Conservation (phyloP, 2,113 vertebrate genomes). For the Corythaeola cristata region DNA sequence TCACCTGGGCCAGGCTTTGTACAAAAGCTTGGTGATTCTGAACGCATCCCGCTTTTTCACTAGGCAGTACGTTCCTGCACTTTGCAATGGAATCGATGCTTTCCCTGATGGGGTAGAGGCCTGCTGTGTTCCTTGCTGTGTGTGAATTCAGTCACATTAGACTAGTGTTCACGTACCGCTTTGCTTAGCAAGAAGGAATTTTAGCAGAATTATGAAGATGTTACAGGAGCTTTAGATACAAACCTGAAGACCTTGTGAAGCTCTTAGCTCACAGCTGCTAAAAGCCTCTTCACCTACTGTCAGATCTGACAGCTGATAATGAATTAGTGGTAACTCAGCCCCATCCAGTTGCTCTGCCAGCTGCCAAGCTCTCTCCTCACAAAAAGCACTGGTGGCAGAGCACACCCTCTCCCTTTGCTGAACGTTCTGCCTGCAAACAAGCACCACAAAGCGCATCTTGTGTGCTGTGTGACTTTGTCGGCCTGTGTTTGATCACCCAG, state of each 20-base stretch:
- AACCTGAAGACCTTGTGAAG: background rate
- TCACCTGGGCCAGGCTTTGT: background rate
- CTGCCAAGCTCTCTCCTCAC: background rate
- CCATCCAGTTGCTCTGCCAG: background rate
- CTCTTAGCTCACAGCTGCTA: background rate
- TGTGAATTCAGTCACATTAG: rapidly evolving
- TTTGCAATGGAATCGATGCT: background rate
- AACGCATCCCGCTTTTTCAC: background rate
- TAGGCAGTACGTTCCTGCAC: background rate
- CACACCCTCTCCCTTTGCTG: background rate
- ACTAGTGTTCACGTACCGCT: background rate
- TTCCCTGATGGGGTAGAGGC: background rate
- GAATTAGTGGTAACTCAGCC: background rate
- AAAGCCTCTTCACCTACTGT: background rate
- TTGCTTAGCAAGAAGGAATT: background rate
- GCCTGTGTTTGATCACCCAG: background rate
- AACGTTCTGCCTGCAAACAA: background rate
- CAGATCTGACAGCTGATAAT: background rate
- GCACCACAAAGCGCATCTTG: background rate
- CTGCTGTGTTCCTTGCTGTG: background rate
- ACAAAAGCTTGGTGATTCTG: background rate
- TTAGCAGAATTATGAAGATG: background rate
- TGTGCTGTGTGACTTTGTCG: background rate
- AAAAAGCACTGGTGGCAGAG: background rate
- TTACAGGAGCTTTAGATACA: background rate